Percentiles rank a stretch among this genome's conserved stretches.
phyloP scores from a whole-genome alignment of 2,797 vertebrate genomes.

The Amazonetta brasiliensis region DNA sequence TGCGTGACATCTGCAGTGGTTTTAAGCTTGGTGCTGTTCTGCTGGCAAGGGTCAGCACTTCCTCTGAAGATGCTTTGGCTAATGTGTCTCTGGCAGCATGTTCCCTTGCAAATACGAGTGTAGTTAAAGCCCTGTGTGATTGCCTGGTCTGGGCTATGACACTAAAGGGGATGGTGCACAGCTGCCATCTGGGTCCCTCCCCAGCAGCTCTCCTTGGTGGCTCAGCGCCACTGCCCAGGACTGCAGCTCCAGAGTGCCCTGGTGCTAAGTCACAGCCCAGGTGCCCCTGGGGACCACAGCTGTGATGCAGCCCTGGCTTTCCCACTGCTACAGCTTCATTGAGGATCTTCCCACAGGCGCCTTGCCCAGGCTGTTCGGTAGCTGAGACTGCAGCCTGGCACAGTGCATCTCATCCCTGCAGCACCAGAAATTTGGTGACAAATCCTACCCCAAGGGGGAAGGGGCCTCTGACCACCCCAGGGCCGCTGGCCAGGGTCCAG shows the following conservation, averaged over 20 bases:
- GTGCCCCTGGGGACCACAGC: no score
- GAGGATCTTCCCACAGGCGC: no score
- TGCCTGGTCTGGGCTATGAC: accelerated
- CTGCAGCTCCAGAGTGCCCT: no score
- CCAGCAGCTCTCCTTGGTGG: background rate
- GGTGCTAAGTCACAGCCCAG: no score
- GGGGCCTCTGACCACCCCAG: background rate
- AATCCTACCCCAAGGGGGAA: background rate
- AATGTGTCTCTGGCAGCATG: accelerated
- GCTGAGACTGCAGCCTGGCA: background rate
- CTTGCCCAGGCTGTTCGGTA: background rate
- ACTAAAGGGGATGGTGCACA: accelerated
- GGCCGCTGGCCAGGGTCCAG: background rate
- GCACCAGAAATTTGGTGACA: background rate
- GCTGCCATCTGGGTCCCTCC: no score
- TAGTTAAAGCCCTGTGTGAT: accelerated
- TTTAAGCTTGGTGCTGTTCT: accelerated
- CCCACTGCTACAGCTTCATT: no score
- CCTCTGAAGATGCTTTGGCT: accelerated
- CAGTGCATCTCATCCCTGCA: background rate
- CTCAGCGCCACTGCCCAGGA: no score
- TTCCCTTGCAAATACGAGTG: background rate
- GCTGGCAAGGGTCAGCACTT: accelerated
- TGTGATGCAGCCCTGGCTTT: no score
- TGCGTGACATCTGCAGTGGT: accelerated